Evolutionary conservation across 2,113 vertebrate species (phyloP).

Genomic region (Mola mola): DNA sequence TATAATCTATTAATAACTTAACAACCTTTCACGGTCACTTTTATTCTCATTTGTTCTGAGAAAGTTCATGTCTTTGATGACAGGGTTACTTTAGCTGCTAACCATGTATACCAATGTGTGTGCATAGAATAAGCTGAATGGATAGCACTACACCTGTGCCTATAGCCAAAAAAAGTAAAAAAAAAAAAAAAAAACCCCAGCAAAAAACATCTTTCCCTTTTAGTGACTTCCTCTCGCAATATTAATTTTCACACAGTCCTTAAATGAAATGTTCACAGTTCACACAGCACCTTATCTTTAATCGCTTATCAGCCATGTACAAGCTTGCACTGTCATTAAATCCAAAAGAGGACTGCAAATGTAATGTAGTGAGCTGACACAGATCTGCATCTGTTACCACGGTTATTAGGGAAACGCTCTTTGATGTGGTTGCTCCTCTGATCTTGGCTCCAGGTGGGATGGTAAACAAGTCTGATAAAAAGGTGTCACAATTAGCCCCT

Average conservation of each 20-base stretch:
- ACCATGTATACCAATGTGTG: neutral
- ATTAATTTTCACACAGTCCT: neutral
- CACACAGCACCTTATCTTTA: slow-evolving; percentile 24
- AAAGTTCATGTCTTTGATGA: too few species aligned
- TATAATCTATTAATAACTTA: too few species aligned
- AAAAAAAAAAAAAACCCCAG: too few species aligned
- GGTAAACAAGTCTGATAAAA: slow-evolving; percentile 60
- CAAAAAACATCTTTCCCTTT: too few species aligned
- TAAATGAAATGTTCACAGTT: slow-evolving; percentile 20
- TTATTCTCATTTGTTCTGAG: too few species aligned
- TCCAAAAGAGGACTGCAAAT: slow-evolving; percentile 37
- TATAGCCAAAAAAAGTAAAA: neutral
- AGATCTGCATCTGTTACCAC: slow-evolving; percentile 29
- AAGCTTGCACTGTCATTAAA: slow-evolving; percentile 34
- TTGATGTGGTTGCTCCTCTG: slow-evolving; percentile 65
- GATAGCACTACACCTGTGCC: too few species aligned
- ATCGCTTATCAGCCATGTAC: slow-evolving; percentile 18
- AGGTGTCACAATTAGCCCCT: slow-evolving; percentile 59
- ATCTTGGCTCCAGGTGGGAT: slow-evolving; percentile 62
- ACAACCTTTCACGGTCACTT: too few species aligned
- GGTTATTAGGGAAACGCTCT: slow-evolving; percentile 40
- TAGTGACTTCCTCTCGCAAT: neutral
- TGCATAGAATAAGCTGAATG: too few species aligned
- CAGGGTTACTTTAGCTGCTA: neutral
- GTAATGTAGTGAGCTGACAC: slow-evolving; percentile 29